Conservation (phyloP, 2,113 vertebrate genomes). For the Scortum barcoo region DNA sequence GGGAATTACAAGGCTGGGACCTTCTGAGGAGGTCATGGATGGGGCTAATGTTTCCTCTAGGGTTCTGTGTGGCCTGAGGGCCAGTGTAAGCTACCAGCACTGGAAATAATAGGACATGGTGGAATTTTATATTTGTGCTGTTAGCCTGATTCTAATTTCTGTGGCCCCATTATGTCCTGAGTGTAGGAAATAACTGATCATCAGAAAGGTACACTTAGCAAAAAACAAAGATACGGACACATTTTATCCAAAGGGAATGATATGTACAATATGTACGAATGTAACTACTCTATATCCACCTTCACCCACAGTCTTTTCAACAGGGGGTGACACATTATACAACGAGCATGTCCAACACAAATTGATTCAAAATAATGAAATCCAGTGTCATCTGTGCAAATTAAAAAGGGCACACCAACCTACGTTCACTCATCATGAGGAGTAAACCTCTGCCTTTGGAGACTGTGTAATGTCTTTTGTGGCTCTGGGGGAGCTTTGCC, state of each 20-base stretch:
- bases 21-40: constrained; percentile 2
- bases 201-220: not conserved
- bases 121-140: not conserved
- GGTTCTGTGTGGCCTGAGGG: constrained; percentile 2
- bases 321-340: not conserved
- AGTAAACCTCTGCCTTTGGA: not conserved
- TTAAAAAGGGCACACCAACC: not conserved
- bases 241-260: not conserved
- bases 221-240: no score
- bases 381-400: not conserved
- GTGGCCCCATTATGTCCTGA: not conserved
- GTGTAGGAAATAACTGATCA: constrained; percentile 8
- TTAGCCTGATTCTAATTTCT: not conserved
- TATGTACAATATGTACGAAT: not conserved
- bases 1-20: constrained; percentile 5
- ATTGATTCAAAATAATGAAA: not conserved
- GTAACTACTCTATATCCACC: not conserved
- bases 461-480: not conserved
- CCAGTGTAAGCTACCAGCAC: not conserved
- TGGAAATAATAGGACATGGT: not conserved
- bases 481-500: not conserved
- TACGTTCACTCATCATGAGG: not conserved
- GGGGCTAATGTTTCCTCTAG: constrained; percentile 12
- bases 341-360: not conserved
- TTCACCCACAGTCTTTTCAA: not conserved